Conservation (phyloP, 2,888 invertebrate species). For the Dastarcus helophoroides region DNA sequence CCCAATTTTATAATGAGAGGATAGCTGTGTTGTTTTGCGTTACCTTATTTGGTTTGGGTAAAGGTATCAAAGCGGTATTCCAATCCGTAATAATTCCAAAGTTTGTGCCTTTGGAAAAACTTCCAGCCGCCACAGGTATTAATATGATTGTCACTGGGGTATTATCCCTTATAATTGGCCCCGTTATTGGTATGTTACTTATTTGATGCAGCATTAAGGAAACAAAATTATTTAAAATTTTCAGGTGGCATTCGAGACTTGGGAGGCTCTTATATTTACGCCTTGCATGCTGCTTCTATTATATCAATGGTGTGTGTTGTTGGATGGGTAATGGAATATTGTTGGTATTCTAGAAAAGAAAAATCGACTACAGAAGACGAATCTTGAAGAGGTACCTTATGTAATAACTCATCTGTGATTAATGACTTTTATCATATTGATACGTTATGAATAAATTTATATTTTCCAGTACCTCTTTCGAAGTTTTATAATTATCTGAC, state of each 20-base stretch:
- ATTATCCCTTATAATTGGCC: conserved; percentile 30
- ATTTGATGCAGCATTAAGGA: background rate
- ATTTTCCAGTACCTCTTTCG: no score
- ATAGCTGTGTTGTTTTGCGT: conserved; percentile 21
- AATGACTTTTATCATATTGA: background rate
- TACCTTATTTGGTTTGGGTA: conserved; percentile 30
- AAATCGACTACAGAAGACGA: background rate
- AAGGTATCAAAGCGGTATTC: conserved; percentile 35
- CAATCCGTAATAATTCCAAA: conserved; percentile 35
- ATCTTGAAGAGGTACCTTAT: background rate
- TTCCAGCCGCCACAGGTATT: conserved; percentile 33
- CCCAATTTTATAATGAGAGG: conserved; percentile 18
- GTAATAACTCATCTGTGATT: background rate
- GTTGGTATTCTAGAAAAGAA: no score
- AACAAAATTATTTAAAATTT: conserved; percentile 10
- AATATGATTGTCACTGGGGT: conserved; percentile 32
- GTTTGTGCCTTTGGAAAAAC: conserved; percentile 29
- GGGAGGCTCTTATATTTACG: conserved; percentile 20
- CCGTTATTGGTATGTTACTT: conserved; percentile 29
- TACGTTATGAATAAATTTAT: background rate
- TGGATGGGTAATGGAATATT: conserved; percentile 19
- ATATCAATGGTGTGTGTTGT: conserved; percentile 22
- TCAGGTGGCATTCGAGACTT: conserved; percentile 22
- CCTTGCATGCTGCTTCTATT: conserved; percentile 21
- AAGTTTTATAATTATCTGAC: no score